A percentile compares a stretch with the other conserved stretches of the same genome.
These are phyloP conservation scores for Telmatochromis sp. DNA, from an alignment of 2,113 vertebrate species.

Conservation along the genomic window DNA sequence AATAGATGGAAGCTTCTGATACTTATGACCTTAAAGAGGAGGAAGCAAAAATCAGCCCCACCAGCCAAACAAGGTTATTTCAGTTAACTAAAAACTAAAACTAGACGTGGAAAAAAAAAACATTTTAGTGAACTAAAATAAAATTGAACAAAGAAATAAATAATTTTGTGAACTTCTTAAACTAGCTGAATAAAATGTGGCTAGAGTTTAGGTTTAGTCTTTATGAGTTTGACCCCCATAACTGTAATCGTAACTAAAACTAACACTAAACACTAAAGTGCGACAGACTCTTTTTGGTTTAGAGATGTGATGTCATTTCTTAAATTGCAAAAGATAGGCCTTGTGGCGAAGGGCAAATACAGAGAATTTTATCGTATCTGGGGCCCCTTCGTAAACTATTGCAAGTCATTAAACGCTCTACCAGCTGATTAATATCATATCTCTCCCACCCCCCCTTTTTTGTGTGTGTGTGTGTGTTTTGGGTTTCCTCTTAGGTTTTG, in stretches of 20 bases:
- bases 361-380: no score
- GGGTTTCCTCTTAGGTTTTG: no score
- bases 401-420: no score
- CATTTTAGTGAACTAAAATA: not conserved
- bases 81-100: not conserved
- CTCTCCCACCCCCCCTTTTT: no score
- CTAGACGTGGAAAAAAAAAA: not conserved
- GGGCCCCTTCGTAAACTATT: no score
- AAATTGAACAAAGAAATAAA: not conserved
- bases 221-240: not conserved
- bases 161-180: not conserved
- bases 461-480: no score
- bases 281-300: accelerated
- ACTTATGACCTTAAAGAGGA: not conserved
- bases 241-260: accelerated
- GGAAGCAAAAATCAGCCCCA: not conserved
- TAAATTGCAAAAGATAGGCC: no score
- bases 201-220: not conserved
- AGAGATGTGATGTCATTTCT: no score
- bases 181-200: not conserved
- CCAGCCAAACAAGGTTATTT: not conserved
- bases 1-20: not conserved
- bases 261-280: not conserved
- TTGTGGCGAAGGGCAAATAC: no score
- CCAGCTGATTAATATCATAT: no score